A percentile compares a stretch with the other conserved stretches of the same genome.
phyloP scores from a whole-genome alignment of 2,888 invertebrate species.

The Torymus auratus region DNA sequence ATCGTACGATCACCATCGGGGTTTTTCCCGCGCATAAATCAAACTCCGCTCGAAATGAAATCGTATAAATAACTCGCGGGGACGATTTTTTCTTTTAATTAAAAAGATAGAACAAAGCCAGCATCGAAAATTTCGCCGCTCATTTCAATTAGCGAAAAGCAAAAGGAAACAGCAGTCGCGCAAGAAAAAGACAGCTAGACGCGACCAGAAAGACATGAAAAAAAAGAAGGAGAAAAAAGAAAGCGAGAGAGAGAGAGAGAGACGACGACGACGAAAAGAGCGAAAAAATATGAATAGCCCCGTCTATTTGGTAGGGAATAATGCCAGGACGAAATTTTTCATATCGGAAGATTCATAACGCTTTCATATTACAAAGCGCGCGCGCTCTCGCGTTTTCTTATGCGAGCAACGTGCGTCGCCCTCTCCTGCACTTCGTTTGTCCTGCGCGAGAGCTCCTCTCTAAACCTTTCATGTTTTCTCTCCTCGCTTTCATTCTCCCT shows the following conservation, averaged over 20 bases:
- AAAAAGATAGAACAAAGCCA: slow-evolving; percentile 30
- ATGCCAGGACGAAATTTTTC: slow-evolving; percentile 50
- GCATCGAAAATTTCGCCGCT: slow-evolving; percentile 8
- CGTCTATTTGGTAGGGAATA: slow-evolving; percentile 29
- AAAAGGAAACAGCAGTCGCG: slow-evolving; percentile 57
- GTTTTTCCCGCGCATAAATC: no score
- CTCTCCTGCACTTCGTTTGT: slow-evolving; percentile 39
- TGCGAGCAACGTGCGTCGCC: slow-evolving; percentile 49
- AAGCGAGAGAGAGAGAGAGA: background rate
- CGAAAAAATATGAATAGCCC: slow-evolving; percentile 37
- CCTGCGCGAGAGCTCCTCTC: slow-evolving; percentile 15
- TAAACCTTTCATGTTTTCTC: slow-evolving; percentile 27
- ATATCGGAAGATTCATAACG: slow-evolving; percentile 55
- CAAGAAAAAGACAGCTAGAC: slow-evolving; percentile 1
- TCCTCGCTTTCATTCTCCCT: slow-evolving; percentile 20
- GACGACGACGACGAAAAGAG: no score
- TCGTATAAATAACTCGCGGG: slow-evolving; percentile 27
- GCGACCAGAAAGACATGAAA: slow-evolving; percentile 12
- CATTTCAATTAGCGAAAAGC: slow-evolving; percentile 61
- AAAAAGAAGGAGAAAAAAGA: slow-evolving; percentile 62
- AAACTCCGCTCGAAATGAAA: background rate
- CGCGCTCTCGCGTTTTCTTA: slow-evolving; percentile 36
- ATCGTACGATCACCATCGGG: no score
- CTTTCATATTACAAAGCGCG: slow-evolving; percentile 50
- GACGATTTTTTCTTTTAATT: slow-evolving; percentile 25